These are phyloP conservation scores for Columbina picui DNA, from an alignment of 2,113 vertebrate genomes.

Conservation along the genomic window DNA sequence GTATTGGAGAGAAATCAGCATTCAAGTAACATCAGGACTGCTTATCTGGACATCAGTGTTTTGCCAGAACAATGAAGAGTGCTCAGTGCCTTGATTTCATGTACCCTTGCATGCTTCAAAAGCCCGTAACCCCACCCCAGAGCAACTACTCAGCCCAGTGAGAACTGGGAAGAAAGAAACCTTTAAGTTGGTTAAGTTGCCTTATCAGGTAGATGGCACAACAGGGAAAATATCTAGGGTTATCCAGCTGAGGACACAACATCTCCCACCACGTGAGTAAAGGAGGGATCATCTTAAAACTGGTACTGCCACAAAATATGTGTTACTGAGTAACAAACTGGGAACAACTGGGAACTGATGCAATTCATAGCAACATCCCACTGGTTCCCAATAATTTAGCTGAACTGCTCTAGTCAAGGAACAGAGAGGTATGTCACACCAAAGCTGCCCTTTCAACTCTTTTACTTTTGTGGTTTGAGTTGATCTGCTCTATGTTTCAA, in stretches of 20 bases:
- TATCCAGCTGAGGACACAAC: not conserved
- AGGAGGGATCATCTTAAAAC: not conserved
- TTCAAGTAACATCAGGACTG: not conserved
- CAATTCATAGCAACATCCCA: not conserved
- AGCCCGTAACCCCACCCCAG: rapidly evolving
- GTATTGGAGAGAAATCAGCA: not conserved
- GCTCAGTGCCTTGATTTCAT: not conserved
- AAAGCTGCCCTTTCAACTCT: not conserved
- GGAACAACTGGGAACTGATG: not conserved
- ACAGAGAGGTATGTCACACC: not conserved
- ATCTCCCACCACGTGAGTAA: not conserved
- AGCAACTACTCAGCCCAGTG: not conserved
- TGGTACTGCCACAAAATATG: rapidly evolving
- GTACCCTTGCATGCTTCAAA: not conserved
- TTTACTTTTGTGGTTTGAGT: not conserved
- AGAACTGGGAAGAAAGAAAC: not conserved
- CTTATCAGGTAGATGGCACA: not conserved
- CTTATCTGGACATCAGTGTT: not conserved
- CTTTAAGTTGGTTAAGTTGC: not conserved
- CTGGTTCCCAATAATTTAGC: not conserved
- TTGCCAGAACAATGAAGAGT: not conserved
- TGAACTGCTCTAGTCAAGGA: not conserved
- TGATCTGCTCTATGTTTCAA: not conserved
- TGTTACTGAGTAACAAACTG: not conserved
- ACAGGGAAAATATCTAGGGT: not conserved